Conservation (phyloP, 2,113 vertebrate genomes). For the Oxyruncus cristatus region DNA sequence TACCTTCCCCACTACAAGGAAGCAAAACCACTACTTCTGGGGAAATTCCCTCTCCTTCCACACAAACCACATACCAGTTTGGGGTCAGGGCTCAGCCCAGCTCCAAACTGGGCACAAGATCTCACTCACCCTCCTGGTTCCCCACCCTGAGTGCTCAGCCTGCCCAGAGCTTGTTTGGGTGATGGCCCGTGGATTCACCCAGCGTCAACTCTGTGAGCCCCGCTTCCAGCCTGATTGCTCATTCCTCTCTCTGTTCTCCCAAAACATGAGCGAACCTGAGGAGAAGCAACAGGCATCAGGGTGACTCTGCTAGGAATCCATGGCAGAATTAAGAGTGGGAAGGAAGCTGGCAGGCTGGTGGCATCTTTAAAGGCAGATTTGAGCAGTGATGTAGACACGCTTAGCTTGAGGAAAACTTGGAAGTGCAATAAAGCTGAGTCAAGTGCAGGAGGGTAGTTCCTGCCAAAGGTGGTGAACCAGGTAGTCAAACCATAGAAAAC, state of each 20-base stretch:
- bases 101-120: not conserved
- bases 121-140: not conserved
- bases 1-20: not conserved
- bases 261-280: not conserved
- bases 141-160: not conserved
- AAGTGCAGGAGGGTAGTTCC: not conserved
- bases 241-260: not conserved
- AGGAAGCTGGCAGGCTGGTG: not conserved
- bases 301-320: not conserved
- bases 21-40: not conserved
- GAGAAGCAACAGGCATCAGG: not conserved
- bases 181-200: accelerated
- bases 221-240: not conserved
- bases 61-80: not conserved
- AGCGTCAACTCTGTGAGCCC: not conserved
- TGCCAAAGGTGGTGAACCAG: not conserved
- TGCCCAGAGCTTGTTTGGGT: not conserved
- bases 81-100: not conserved
- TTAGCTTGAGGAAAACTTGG: conserved; percentile 22
- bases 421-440: conserved; percentile 5
- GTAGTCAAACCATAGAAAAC: not conserved
- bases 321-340: not conserved
- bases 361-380: not conserved
- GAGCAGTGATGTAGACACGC: not conserved
- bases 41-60: not conserved